These are phyloP conservation scores for Amblyjoppa fuscipennis DNA, from an alignment of 2,888 invertebrate genomes.

Conservation along the genomic window DNA sequence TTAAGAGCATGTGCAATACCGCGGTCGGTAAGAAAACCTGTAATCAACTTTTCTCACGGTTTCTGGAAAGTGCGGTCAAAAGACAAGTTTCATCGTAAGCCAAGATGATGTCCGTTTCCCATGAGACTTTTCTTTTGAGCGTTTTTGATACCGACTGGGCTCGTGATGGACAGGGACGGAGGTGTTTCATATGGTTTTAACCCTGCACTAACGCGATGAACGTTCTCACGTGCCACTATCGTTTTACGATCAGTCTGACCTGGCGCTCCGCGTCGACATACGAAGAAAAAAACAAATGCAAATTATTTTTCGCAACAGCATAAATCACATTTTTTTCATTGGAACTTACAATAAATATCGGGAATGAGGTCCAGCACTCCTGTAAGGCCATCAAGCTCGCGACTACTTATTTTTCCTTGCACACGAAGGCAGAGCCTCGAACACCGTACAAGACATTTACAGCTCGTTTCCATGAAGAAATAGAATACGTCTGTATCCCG, in stretches of 20 bases:
- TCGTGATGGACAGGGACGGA: too few species aligned
- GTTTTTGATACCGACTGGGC: too few species aligned
- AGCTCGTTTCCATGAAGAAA: background rate
- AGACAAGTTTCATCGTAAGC: too few species aligned
- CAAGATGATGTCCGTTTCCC: too few species aligned
- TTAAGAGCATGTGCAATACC: too few species aligned
- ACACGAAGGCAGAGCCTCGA: background rate
- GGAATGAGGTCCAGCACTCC: background rate
- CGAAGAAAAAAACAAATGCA: background rate
- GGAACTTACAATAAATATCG: background rate
- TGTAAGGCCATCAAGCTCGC: background rate
- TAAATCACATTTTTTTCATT: background rate
- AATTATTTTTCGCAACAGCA: background rate
- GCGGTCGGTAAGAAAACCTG: too few species aligned
- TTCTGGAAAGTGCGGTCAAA: too few species aligned
- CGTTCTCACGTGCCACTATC: background rate
- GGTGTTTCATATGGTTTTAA: background rate
- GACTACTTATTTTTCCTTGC: background rate
- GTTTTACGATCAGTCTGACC: background rate
- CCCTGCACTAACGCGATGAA: background rate
- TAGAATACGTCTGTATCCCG: conserved; percentile 27
- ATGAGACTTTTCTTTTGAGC: too few species aligned
- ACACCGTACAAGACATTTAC: background rate
- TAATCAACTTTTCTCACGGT: too few species aligned
- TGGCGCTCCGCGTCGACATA: background rate